Evolutionary conservation across 2,888 invertebrate species (phyloP).

Genomic region (Macropis europaea): DNA sequence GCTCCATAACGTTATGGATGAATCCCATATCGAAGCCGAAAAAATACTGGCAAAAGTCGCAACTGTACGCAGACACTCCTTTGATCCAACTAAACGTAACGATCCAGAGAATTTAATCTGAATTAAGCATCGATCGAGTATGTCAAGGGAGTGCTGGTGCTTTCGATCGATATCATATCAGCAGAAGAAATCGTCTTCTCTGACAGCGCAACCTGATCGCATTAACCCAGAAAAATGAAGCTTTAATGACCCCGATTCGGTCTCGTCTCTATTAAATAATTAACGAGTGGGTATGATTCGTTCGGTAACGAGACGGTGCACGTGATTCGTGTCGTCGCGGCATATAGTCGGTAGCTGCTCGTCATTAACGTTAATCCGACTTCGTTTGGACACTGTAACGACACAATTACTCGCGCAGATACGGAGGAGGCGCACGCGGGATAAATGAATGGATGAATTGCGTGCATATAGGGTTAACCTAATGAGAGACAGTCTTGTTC

Average conservation of each 20-base stretch:
- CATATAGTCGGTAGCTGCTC: not conserved
- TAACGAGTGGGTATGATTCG: not conserved
- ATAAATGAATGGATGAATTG: constrained; percentile 53
- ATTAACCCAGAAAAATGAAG: constrained; percentile 27
- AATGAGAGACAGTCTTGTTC: constrained; percentile 29
- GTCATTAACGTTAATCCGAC: constrained; percentile 3
- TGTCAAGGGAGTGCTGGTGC: too few relatives aligned
- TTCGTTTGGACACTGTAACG: constrained; percentile 5
- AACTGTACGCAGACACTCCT: too few relatives aligned
- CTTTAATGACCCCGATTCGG: constrained; percentile 11
- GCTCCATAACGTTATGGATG: too few relatives aligned
- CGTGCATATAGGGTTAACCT: constrained; percentile 43
- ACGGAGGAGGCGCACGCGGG: constrained; percentile 8
- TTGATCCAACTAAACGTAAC: too few relatives aligned
- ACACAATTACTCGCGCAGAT: constrained; percentile 27
- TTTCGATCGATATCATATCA: too few relatives aligned
- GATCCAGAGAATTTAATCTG: too few relatives aligned
- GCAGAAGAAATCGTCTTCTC: not conserved
- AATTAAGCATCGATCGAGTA: too few relatives aligned
- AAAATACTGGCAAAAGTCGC: too few relatives aligned
- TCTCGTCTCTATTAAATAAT: not conserved
- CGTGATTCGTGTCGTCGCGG: not conserved
- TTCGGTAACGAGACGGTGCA: not conserved
- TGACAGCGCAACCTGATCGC: constrained; percentile 3
- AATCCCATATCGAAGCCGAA: too few relatives aligned